phyloP scores from a whole-genome alignment of 92 coral and sea anemone genomes.

The Epizoanthus illoricatus region DNA sequence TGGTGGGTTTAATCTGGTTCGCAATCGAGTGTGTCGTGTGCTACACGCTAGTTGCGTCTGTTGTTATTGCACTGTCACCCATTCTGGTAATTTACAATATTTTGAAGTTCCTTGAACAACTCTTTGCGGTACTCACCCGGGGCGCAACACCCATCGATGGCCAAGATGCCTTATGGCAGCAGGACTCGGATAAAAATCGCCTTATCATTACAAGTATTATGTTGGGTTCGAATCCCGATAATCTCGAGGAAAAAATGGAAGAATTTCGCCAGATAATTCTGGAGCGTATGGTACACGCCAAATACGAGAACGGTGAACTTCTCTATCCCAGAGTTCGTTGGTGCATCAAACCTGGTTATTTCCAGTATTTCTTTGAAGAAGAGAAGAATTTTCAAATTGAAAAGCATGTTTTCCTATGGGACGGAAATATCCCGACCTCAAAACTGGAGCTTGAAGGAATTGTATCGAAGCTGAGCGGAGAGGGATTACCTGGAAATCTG shows the following conservation, averaged over 20 bases:
- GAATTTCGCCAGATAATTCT: constrained; percentile 50
- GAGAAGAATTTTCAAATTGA: constrained; percentile 66
- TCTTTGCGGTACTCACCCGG: constrained; percentile 34
- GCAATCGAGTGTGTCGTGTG: constrained; percentile 56
- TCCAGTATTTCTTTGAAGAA: constrained; percentile 87
- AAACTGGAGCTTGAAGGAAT: constrained; percentile 73
- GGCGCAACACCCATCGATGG: constrained; percentile 66
- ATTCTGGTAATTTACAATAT: constrained; percentile 48
- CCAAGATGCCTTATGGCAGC: constrained; percentile 86
- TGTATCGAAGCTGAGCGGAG: constrained; percentile 63
- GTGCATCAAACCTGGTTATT: constrained; percentile 68
- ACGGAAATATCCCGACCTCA: constrained; percentile 71
- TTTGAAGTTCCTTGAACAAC: constrained; percentile 63
- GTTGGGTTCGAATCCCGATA: constrained; percentile 27
- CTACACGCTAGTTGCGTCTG: constrained; percentile 34
- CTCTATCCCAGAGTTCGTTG: constrained; percentile 60
- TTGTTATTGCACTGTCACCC: constrained; percentile 49
- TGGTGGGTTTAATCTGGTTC: constrained; percentile 39
- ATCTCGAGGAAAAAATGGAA: constrained; percentile 48
- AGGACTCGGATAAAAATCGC: constrained; percentile 63
- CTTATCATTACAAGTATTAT: constrained; percentile 61
- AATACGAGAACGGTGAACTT: constrained; percentile 56
- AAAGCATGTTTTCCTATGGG: constrained; percentile 75
- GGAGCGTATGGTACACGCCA: constrained; percentile 63
- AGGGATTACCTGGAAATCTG: constrained; percentile 53